phyloP scores from a whole-genome alignment of 2,113 vertebrate species.

The Actenoides hombroni region DNA sequence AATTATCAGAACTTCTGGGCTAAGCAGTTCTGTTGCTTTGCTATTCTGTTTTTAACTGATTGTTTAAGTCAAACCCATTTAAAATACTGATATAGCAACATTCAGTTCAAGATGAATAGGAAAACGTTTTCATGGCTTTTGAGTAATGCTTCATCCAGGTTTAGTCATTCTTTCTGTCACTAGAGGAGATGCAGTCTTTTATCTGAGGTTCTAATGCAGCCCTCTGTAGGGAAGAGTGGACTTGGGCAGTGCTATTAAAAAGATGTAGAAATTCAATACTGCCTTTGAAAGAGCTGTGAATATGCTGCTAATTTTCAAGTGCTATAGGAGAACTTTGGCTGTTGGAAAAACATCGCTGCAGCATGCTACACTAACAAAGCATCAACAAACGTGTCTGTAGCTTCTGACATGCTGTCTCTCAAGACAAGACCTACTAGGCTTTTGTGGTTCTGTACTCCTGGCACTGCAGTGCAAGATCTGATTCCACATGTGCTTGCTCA shows the following conservation, averaged over 20 bases:
- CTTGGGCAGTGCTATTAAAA: background rate
- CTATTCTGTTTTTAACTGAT: background rate
- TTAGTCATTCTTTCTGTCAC: background rate
- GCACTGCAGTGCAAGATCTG: background rate
- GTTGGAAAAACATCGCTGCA: background rate
- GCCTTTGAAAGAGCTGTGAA: background rate
- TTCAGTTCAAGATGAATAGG: background rate
- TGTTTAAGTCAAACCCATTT: background rate
- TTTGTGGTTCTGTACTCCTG: background rate
- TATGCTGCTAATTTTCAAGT: background rate
- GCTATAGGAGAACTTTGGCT: background rate
- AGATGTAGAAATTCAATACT: background rate
- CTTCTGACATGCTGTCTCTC: background rate
- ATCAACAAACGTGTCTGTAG: background rate
- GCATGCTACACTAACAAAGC: background rate
- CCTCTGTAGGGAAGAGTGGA: background rate
- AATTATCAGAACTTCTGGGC: background rate
- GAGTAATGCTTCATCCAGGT: background rate
- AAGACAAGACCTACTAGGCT: background rate
- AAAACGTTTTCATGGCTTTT: background rate
- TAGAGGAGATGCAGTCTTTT: background rate
- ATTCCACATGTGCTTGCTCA: background rate
- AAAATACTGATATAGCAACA: background rate
- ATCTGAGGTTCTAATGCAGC: background rate
- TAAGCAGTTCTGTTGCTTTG: background rate